These are phyloP conservation scores for Stenopsyche tienmushanensis DNA, from an alignment of 1,140 invertebrate species.

Conservation along the genomic window DNA sequence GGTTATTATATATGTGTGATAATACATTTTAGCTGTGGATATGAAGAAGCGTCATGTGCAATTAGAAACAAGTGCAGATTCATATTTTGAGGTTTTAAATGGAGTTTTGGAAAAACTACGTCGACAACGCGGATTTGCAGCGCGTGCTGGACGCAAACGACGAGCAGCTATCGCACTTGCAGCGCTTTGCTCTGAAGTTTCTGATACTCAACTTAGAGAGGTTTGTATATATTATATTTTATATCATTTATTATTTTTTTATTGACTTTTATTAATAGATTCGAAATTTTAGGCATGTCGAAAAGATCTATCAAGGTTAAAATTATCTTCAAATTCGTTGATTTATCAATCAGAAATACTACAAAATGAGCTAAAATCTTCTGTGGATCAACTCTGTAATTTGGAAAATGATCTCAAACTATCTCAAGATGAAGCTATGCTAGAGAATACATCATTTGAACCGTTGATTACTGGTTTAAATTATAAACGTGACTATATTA, in stretches of 20 bases:
- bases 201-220: slow-evolving; percentile 23
- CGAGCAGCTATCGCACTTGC: slow-evolving; percentile 22
- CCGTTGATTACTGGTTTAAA: slow-evolving; percentile 20
- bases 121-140: slow-evolving; percentile 13
- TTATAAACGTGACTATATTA: slow-evolving; percentile 42
- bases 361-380: slow-evolving; percentile 19
- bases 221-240: slow-evolving; percentile 12
- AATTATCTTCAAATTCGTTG: slow-evolving; percentile 23
- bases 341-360: slow-evolving; percentile 26
- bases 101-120: slow-evolving; percentile 7
- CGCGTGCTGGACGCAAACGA: slow-evolving; percentile 16
- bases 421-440: neutral
- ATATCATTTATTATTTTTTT: neutral
- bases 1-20: too few relatives aligned
- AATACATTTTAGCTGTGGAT: too few relatives aligned
- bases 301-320: slow-evolving; percentile 14
- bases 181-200: slow-evolving; percentile 18
- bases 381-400: neutral
- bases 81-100: slow-evolving; percentile 27
- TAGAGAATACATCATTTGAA: slow-evolving; percentile 2
- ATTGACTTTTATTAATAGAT: neutral
- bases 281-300: slow-evolving; percentile 30
- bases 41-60: too few relatives aligned
- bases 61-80: too few relatives aligned
- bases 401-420: slow-evolving; percentile 18